Base-by-base conservation (phyloP, 1,140 invertebrate species). In the Drosophila nigrodunni region DNA sequence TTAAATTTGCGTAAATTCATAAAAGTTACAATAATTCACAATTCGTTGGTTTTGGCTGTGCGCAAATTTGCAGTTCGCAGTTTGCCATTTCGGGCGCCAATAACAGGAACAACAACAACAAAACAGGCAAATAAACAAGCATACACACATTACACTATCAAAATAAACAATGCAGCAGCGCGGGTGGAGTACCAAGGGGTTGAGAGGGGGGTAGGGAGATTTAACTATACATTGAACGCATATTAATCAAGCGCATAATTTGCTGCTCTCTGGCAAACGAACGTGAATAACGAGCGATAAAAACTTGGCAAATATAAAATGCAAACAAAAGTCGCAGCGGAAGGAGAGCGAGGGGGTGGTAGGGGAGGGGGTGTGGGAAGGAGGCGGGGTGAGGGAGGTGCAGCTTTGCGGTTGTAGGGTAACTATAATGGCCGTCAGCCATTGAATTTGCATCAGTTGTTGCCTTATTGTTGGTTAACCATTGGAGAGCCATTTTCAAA, bases 261-360 rank as follows among this genome's bases (percentile, higher is more conserved):
- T 80, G 67, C 72, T 69, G 52, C 57, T 43, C 76, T 62, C 70
- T 54, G 35, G 47, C 44, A 25, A 50, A 47, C 61, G 55, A 68
- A 77, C 77, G 80, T 74, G 82, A 82, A 86, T 88, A 86, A 80
- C 83, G 76, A 87, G 73, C 82, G 82, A 87, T 87, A 87, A 87
- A 88, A 87, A 87, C 79, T 87, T 88, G 83, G 83, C 79, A 87
- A 87, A 87, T 87, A 87, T 89, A 88, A 89, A 87, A 89, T 80
- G 80, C 80, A 89, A 87, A 87, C 85, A 89, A 80, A 82, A 77
- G 74, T 88, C 43, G 54, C n/a, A 65, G 50, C 58, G 41, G 44
- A 66, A 66, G 3, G 25, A 30, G 21, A 3, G 59, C 57, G 47
- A 74, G 62, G 68, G 18, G 2, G 18, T 21, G 18, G 18, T 21